Evolutionary conservation across 53 echinoderm and acorn worm genomes (phyloP).

Genomic region (Holothuria scabra): DNA sequence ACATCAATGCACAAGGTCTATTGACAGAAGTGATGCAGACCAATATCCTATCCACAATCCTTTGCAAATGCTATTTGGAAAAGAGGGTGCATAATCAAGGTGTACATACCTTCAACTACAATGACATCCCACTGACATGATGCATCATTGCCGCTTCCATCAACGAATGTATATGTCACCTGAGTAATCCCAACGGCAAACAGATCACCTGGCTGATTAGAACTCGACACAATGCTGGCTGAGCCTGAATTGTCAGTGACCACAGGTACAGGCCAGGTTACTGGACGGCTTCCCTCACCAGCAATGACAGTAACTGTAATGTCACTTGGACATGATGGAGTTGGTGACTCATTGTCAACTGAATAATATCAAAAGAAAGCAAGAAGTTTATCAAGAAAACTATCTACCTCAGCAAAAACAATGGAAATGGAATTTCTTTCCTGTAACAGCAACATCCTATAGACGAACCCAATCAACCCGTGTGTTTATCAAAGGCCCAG

Average conservation of each 20-base stretch:
- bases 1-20: too few species aligned
- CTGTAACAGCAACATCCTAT: too few species aligned
- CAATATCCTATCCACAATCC: too few species aligned
- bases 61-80: too few species aligned
- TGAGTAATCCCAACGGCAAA: slow-evolving; percentile 44
- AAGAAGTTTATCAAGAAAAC: neutral
- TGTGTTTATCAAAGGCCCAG: too few species aligned
- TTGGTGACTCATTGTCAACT: slow-evolving; percentile 1
- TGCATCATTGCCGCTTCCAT: slow-evolving; percentile 50
- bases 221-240: slow-evolving; percentile 16
- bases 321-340: slow-evolving; percentile 10
- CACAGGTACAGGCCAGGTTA: slow-evolving; percentile 49
- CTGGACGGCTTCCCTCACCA: slow-evolving; percentile 16
- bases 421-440: too few species aligned
- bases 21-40: too few species aligned
- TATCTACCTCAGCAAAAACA: neutral
- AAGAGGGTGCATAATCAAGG: too few species aligned
- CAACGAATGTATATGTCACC: slow-evolving; percentile 21
- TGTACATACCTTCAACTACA: slow-evolving; percentile 49
- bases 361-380: neutral
- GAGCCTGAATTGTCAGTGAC: slow-evolving; percentile 71
- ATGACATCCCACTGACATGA: slow-evolving; percentile 46
- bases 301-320: neutral
- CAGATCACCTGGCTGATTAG: slow-evolving; percentile 11
- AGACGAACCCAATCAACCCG: too few species aligned